Evolutionary conservation across 2,888 invertebrate species (phyloP).

Genomic region (Drosophila anceps): DNA sequence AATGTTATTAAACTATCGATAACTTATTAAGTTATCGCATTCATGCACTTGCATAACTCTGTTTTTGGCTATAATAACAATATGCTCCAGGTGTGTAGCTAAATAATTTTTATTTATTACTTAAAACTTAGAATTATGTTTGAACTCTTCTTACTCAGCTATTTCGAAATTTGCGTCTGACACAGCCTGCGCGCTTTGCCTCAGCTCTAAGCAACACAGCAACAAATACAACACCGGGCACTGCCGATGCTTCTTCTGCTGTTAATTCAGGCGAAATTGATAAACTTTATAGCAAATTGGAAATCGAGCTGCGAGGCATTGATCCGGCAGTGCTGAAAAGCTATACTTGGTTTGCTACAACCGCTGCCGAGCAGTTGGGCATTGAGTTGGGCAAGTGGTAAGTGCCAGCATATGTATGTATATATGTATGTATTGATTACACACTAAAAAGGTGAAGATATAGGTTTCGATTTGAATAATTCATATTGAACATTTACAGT

Average conservation of each 20-base stretch:
- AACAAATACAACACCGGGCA: not conserved
- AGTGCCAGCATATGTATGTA: conserved; percentile 15
- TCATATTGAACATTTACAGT: conserved; percentile 86
- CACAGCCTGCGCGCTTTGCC: conserved; percentile 50
- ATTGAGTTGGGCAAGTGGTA: conserved; percentile 91
- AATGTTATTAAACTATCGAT: conserved; percentile 15
- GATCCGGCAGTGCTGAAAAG: conserved; percentile 95
- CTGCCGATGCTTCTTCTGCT: not conserved
- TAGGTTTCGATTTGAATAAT: not conserved
- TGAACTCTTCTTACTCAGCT: conserved; percentile 24
- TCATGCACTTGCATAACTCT: conserved; percentile 69
- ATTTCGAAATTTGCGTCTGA: conserved; percentile 40
- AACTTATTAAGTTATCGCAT: conserved; percentile 6
- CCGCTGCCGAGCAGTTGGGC: conserved; percentile 92
- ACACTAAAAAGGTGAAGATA: too few species aligned
- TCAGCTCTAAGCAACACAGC: conserved; percentile 38
- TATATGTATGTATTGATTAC: too few species aligned
- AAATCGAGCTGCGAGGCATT: conserved; percentile 94
- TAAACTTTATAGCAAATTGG: conserved; percentile 92
- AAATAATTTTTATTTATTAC: conserved; percentile 22
- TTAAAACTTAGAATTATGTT: conserved; percentile 4
- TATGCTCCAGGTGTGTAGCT: conserved; percentile 63
- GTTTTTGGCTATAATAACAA: conserved; percentile 43
- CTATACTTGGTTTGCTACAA: conserved; percentile 93
- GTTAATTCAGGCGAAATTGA: conserved; percentile 85